phyloP scores from a whole-genome alignment of 2,113 vertebrate species.

The Pachycephala philippinensis region DNA sequence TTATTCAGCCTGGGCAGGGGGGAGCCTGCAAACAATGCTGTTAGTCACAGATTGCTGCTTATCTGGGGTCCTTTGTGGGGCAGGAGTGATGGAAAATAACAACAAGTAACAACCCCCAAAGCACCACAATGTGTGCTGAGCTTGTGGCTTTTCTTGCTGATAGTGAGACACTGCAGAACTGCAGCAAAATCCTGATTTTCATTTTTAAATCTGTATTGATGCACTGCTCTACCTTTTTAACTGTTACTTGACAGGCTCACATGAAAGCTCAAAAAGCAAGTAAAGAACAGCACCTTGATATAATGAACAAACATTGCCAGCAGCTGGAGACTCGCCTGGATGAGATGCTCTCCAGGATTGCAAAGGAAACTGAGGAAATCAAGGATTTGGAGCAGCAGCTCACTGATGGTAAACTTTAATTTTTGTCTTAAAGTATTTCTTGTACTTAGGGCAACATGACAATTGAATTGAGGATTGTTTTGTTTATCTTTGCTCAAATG shows the following conservation, averaged over 20 bases:
- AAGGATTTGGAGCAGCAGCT: constrained; percentile 92
- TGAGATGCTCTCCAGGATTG: constrained; percentile 85
- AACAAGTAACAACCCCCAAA: not conserved
- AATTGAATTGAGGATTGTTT: not conserved
- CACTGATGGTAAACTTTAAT: constrained; percentile 78
- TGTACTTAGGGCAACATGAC: not conserved
- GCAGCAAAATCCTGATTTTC: not conserved
- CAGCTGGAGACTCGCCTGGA: constrained; percentile 85
- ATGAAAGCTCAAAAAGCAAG: constrained; percentile 74
- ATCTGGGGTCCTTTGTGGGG: not conserved
- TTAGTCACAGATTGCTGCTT: not conserved
- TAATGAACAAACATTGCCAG: constrained; percentile 79
- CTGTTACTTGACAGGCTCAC: constrained; percentile 69
- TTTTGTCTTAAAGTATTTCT: not conserved
- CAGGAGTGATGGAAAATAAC: not conserved
- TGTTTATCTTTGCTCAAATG: not conserved
- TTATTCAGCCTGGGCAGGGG: not conserved
- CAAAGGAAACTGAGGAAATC: constrained; percentile 90
- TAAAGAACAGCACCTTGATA: constrained; percentile 77
- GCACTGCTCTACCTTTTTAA: not conserved
- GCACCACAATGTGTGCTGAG: not conserved
- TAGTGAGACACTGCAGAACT: not conserved
- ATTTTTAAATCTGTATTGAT: not conserved
- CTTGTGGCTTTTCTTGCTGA: not conserved
- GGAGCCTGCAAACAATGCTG: not conserved